Conservation (phyloP, 37 sponge, comb jelly and placozoan genomes). For the Spongilla lacustris region DNA sequence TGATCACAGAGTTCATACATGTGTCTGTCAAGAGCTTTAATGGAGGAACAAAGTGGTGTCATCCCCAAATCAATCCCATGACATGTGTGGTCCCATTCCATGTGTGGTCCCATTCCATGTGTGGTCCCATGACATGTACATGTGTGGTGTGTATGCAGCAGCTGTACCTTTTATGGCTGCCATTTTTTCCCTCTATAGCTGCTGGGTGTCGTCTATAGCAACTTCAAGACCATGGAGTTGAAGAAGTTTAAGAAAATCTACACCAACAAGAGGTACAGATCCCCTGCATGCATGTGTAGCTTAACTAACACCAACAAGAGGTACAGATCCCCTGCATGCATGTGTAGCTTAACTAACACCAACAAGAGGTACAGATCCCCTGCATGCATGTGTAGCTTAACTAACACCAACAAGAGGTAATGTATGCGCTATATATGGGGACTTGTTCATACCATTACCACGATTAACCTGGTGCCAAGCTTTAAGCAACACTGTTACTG, state of each 20-base stretch:
- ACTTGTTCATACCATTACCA: too few species aligned
- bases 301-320: conserved; percentile 39
- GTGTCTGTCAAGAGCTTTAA: too few species aligned
- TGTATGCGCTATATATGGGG: too few species aligned
- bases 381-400: neutral
- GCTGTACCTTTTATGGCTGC: neutral
- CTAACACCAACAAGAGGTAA: conserved; percentile 42
- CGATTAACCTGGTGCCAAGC: too few species aligned
- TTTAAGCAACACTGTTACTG: too few species aligned
- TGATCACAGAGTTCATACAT: too few species aligned
- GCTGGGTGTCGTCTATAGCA: conserved; percentile 58
- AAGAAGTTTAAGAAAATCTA: conserved; percentile 53
- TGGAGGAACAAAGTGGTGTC: too few species aligned
- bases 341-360: neutral
- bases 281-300: neutral
- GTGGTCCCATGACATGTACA: neutral
- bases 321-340: neutral
- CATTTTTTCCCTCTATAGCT: conserved; percentile 7
- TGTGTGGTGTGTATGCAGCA: neutral
- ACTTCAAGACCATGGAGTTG: conserved; percentile 26
- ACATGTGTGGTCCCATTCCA: too few species aligned
- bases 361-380: conserved; percentile 25
- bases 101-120: too few species aligned
- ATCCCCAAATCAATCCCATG: too few species aligned
- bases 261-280: conserved; percentile 27